phyloP scores from a whole-genome alignment of 2,113 vertebrate species.

The Tragelaphus scriptus region DNA sequence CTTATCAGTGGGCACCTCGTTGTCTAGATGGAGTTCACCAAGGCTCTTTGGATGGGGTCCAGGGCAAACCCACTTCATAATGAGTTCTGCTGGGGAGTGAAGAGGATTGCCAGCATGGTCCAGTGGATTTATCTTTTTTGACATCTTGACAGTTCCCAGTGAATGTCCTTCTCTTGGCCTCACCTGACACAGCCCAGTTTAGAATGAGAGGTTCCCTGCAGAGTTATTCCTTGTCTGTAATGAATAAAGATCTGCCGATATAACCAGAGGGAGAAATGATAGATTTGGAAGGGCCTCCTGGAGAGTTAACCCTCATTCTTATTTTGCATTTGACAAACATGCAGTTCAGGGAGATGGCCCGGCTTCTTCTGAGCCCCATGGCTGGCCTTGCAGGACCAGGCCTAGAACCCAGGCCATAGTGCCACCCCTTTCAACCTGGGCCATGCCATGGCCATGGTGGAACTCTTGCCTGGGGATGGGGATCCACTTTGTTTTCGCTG shows the following conservation, averaged over 20 bases:
- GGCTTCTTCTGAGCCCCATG: not conserved
- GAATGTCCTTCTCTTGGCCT: slow-evolving; percentile 3
- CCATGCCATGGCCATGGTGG: not conserved
- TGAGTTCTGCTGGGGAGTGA: not conserved
- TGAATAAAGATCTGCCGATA: not conserved
- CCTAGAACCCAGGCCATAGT: not conserved
- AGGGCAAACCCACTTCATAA: not conserved
- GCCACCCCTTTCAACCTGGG: not conserved
- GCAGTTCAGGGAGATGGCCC: not conserved
- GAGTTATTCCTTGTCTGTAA: not conserved
- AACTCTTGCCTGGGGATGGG: slow-evolving; percentile 51
- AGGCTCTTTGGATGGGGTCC: not conserved
- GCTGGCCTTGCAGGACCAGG: fast-evolving
- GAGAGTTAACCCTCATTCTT: not conserved
- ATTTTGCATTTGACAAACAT: not conserved
- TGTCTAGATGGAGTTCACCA: not conserved
- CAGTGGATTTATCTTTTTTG: slow-evolving; percentile 37
- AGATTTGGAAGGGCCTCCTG: not conserved
- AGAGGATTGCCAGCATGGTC: not conserved
- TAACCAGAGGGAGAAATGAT: not conserved
- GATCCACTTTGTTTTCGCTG: slow-evolving; percentile 51
- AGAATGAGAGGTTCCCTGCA: not conserved
- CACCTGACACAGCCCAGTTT: not conserved
- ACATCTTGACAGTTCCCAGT: slow-evolving; percentile 37
- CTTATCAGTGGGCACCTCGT: not conserved